These are phyloP conservation scores for Ditylenchus dipsaci DNA, from an alignment of 1,140 invertebrate genomes.

Conservation along the genomic window DNA sequence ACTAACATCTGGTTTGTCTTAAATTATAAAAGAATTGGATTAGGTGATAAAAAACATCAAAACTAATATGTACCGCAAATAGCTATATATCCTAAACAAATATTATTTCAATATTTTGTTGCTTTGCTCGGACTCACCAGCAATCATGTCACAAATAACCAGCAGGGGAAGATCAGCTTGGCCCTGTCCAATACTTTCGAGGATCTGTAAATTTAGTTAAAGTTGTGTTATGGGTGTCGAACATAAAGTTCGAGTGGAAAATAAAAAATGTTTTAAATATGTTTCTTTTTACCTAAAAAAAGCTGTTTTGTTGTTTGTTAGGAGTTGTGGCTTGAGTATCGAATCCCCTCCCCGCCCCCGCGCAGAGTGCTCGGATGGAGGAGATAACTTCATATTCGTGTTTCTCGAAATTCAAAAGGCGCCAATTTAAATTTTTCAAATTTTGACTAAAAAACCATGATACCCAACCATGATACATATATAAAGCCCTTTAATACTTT, in stretches of 20 bases:
- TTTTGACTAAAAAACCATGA: no score
- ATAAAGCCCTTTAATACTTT: no score
- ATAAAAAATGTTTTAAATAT: slow-evolving; percentile 2
- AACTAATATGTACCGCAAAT: slow-evolving; percentile 19
- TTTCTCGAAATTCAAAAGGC: no score
- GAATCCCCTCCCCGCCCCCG: no score
- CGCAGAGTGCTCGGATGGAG: no score
- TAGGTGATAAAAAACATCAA: not conserved
- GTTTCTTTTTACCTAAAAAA: no score
- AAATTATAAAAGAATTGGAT: not conserved
- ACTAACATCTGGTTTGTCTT: slow-evolving; percentile 26
- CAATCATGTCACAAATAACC: slow-evolving; percentile 27
- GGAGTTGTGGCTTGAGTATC: no score
- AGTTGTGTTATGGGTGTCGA: not conserved
- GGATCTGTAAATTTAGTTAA: slow-evolving; percentile 31
- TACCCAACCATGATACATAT: no score
- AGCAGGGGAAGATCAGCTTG: slow-evolving; percentile 28
- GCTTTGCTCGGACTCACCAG: not conserved
- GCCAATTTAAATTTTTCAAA: no score
- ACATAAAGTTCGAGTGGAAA: not conserved
- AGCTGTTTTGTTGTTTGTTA: no score
- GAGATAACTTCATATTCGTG: no score
- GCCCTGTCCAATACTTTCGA: slow-evolving; percentile 26
- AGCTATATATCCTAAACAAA: slow-evolving; percentile 15
- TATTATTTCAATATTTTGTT: no score